Conservation (phyloP, 2,888 invertebrate species). For the Apotomis betuletana region DNA sequence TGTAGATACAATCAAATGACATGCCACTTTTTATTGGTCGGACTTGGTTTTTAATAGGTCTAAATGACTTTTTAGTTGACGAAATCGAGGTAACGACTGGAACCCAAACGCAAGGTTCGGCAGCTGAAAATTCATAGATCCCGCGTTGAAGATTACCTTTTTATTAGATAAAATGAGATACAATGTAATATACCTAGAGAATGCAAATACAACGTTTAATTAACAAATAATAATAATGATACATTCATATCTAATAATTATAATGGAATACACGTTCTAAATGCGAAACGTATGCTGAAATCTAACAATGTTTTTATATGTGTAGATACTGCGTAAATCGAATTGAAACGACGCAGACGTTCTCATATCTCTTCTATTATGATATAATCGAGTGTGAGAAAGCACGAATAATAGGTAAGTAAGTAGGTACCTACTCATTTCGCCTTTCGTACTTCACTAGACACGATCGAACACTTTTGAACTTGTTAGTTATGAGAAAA, state of each 20-base stretch:
- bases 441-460: constrained; percentile 32
- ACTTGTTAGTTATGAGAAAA: constrained; percentile 57
- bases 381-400: not conserved
- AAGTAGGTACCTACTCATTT: not conserved
- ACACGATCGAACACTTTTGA: constrained; percentile 59
- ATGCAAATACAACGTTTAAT: no score
- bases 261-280: not conserved
- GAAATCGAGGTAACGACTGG: no score
- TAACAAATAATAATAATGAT: no score
- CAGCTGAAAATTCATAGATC: no score
- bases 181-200: no score
- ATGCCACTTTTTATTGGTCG: not conserved
- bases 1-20: not conserved
- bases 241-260: no score
- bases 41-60: no score
- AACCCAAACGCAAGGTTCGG: no score
- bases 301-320: not conserved
- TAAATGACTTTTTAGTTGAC: no score
- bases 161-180: no score
- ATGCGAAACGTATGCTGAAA: not conserved
- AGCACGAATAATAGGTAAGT: not conserved
- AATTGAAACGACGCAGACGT: not conserved
- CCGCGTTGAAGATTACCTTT: no score
- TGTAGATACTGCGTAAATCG: not conserved
- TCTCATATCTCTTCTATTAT: not conserved